Evolutionary conservation across 2,113 vertebrate species (phyloP).

Genomic region (Eurystomus gularis): DNA sequence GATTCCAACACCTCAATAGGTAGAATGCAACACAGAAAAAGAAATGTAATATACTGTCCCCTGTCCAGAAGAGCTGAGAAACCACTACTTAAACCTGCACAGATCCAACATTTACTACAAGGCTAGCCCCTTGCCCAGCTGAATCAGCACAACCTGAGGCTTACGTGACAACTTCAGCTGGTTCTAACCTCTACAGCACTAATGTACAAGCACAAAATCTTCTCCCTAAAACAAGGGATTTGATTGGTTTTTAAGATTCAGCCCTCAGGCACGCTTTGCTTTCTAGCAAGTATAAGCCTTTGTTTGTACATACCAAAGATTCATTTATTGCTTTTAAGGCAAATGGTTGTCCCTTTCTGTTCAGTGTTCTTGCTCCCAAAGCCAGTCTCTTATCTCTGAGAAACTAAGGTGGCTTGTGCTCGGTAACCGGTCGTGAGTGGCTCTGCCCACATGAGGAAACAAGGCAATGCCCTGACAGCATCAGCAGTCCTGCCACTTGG

Average conservation of each 20-base stretch:
- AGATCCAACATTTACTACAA: background rate
- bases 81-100: background rate
- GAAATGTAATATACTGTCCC: background rate
- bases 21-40: background rate
- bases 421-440: fast-evolving
- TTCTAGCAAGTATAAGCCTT: background rate
- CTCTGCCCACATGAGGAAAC: background rate
- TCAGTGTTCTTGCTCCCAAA: background rate
- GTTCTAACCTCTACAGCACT: background rate
- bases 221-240: background rate
- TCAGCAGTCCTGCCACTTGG: too few relatives aligned
- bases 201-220: background rate
- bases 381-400: fast-evolving
- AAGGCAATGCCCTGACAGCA: too few relatives aligned
- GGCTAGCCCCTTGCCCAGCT: background rate
- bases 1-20: background rate
- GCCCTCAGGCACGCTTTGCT: background rate
- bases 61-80: background rate
- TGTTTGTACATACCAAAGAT: background rate
- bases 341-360: background rate
- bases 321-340: background rate
- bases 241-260: background rate
- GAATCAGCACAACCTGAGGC: background rate
- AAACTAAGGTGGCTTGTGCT: background rate
- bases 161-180: background rate